phyloP scores from a whole-genome alignment of 2,797 vertebrate genomes.

The Sebastes cheni region DNA sequence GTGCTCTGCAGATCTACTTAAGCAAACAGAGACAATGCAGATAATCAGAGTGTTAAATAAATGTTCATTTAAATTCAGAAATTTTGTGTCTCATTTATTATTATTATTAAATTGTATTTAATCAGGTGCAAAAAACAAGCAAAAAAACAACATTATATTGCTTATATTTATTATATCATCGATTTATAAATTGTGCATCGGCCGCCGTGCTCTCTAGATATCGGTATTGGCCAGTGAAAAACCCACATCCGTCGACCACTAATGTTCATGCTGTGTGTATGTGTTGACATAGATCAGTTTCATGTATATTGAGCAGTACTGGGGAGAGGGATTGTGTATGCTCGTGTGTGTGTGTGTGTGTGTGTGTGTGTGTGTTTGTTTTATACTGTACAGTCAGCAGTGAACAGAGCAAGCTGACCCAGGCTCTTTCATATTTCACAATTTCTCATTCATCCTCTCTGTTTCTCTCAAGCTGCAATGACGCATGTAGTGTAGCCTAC shows the following conservation, averaged over 20 bases:
- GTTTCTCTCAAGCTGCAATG: conserved; percentile 1
- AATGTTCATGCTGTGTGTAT: background rate
- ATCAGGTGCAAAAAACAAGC: background rate
- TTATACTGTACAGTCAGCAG: conserved; percentile 28
- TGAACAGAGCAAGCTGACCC: conserved; percentile 21
- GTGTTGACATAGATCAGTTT: background rate
- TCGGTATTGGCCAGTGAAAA: background rate
- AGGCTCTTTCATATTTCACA: conserved; percentile 22
- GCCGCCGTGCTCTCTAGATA: background rate
- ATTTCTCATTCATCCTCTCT: conserved; percentile 18
- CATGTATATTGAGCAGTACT: background rate
- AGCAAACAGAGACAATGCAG: background rate
- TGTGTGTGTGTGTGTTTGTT: background rate
- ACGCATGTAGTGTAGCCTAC: background rate
- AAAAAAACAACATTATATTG: background rate
- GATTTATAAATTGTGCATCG: no score
- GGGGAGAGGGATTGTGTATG: background rate
- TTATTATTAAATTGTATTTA: background rate
- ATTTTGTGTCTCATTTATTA: background rate
- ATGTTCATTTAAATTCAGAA: background rate
- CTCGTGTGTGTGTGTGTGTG: background rate
- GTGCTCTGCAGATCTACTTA: background rate
- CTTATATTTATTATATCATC: background rate
- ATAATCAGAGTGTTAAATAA: background rate
- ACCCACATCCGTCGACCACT: background rate